phyloP scores from a whole-genome alignment of 2,888 invertebrate genomes.

The Malthinus flaveolus region DNA sequence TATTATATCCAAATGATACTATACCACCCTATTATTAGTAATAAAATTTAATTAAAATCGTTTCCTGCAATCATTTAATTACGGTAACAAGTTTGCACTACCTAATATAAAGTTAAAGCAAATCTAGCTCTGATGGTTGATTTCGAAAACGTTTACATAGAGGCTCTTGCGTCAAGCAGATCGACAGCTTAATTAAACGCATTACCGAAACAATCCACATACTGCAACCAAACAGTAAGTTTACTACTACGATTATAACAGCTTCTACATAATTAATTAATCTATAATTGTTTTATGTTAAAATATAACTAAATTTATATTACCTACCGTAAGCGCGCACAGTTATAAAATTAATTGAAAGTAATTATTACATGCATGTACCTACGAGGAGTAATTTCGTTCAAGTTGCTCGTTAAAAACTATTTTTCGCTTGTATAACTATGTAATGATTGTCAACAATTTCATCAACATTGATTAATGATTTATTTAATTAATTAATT shows the following conservation, averaged over 20 bases:
- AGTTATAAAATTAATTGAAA: constrained; percentile 7
- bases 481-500: no score
- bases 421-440: no score
- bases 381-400: no score
- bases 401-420: no score
- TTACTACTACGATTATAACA: constrained; percentile 10
- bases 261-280: constrained; percentile 15
- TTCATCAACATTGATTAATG: no score
- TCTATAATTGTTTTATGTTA: not conserved
- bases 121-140: constrained; percentile 18
- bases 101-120: constrained; percentile 3
- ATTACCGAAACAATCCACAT: constrained; percentile 19
- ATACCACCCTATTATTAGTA: no score
- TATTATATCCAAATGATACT: no score
- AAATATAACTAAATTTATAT: constrained; percentile 4
- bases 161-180: constrained; percentile 22
- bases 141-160: constrained; percentile 22
- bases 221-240: constrained; percentile 11
- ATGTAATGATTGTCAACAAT: no score
- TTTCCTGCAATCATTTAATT: constrained; percentile 14
- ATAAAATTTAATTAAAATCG: no score
- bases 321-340: not conserved
- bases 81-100: constrained; percentile 1
- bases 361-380: not conserved
- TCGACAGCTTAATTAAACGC: constrained; percentile 29